A percentile compares a stretch with the other conserved stretches of the same genome.
Conservation (phyloP, 1,140 invertebrate genomes). For the Cyphomyrmex costatus region DNA sequence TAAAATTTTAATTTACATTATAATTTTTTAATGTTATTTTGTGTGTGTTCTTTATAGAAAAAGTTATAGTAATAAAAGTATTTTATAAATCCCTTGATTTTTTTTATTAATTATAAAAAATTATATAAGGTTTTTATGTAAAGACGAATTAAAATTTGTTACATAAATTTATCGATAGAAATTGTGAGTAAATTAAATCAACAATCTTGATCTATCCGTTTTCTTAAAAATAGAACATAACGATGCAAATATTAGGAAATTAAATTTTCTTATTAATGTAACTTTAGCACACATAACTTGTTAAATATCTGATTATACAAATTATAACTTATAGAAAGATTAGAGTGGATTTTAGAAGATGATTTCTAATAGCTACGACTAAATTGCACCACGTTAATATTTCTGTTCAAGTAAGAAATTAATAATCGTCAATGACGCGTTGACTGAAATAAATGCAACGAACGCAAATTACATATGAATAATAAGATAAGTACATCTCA, state of each 20-base stretch:
- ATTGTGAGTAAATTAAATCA: background rate
- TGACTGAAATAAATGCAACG: background rate
- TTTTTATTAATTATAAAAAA: background rate
- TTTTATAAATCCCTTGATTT: background rate
- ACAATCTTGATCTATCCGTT: constrained; percentile 11
- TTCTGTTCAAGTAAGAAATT: background rate
- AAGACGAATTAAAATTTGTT: background rate
- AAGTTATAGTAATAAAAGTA: background rate
- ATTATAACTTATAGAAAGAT: background rate
- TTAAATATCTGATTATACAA: constrained; percentile 1
- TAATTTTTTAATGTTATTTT: background rate
- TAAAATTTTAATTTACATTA: background rate
- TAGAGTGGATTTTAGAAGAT: background rate
- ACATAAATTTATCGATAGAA: background rate
- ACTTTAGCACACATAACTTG: background rate
- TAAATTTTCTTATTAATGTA: background rate
- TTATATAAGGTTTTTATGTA: background rate
- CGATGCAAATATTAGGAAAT: background rate
- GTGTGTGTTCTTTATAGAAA: background rate
- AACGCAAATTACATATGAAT: constrained; percentile 1
- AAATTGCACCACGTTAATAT: constrained; percentile 4
- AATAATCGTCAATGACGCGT: background rate
- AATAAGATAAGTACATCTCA: constrained; percentile 32
- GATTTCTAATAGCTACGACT: background rate
- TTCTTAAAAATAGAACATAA: background rate